Conservation (phyloP, 2,888 invertebrate genomes). For the Actias luna region DNA sequence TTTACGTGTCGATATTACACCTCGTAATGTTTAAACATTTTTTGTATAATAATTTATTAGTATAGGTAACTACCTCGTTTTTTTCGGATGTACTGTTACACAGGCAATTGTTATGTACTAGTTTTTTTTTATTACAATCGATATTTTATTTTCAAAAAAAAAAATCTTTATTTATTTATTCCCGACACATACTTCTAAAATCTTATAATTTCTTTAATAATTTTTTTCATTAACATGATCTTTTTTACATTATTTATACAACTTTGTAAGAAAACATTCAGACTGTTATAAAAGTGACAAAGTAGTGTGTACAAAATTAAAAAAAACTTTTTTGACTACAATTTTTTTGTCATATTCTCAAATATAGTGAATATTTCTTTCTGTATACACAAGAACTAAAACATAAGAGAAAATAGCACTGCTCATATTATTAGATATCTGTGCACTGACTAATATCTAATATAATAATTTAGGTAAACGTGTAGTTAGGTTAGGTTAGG, state of each 20-base stretch:
- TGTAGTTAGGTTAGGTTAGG: not conserved
- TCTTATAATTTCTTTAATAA: not conserved
- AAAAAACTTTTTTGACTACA: not conserved
- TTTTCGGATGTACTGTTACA: conserved; percentile 4
- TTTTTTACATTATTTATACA: not conserved
- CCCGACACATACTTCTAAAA: not conserved
- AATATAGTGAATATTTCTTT: no score
- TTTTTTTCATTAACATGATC: not conserved
- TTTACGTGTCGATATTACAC: not conserved
- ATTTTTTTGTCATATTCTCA: not conserved
- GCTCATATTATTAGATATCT: not conserved
- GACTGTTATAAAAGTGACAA: not conserved
- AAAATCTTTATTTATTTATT: not conserved
- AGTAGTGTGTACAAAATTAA: not conserved
- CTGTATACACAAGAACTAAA: not conserved
- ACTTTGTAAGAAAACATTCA: not conserved
- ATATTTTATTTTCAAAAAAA: not conserved
- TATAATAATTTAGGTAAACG: not conserved
- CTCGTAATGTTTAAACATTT: no score
- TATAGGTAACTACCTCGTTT: not conserved
- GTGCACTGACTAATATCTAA: not conserved
- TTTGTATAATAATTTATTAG: not conserved
- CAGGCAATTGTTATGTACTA: not conserved
- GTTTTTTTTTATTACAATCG: not conserved
- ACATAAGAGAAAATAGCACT: not conserved